phyloP scores from a whole-genome alignment of 2,113 vertebrate species.

The Nibea albiflora region DNA sequence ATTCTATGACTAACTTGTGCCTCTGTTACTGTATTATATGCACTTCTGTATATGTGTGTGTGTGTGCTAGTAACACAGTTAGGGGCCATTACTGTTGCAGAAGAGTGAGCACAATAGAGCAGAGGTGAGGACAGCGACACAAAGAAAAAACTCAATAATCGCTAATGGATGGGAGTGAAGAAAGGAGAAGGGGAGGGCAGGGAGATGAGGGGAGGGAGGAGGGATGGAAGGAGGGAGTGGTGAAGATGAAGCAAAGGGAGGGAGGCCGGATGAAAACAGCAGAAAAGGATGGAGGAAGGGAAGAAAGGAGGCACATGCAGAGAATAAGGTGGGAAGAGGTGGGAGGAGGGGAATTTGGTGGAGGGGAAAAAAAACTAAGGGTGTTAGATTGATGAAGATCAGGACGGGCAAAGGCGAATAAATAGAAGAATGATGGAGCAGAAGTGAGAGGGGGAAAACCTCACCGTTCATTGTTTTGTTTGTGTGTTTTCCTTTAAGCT shows the following conservation, averaged over 20 bases:
- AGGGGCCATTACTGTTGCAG: constrained; percentile 35
- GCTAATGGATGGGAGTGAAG: constrained; percentile 53
- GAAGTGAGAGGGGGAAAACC: constrained; percentile 12
- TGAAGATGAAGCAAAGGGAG: constrained; percentile 25
- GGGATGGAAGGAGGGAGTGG: constrained; percentile 25
- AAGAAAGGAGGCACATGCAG: neutral
- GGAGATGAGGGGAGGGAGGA: constrained; percentile 23
- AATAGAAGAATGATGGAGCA: constrained; percentile 3
- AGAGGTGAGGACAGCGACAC: constrained; percentile 58
- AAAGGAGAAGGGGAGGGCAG: constrained; percentile 17
- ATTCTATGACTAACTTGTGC: constrained; percentile 1
- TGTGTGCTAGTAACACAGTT: constrained; percentile 12
- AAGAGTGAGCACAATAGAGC: constrained; percentile 28
- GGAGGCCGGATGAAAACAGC: neutral
- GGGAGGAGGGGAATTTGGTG: neutral
- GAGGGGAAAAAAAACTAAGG: constrained; percentile 21
- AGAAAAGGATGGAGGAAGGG: neutral
- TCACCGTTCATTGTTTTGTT: constrained; percentile 26
- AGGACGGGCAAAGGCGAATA: constrained; percentile 5
- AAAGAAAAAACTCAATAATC: constrained; percentile 65
- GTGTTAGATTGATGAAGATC: neutral
- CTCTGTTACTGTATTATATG: neutral
- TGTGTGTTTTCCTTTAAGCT: constrained; percentile 34
- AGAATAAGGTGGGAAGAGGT: neutral
- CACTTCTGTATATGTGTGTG: constrained; percentile 4